phyloP scores from a whole-genome alignment of 2,888 invertebrate species.

The Sarcophaga variegata region DNA sequence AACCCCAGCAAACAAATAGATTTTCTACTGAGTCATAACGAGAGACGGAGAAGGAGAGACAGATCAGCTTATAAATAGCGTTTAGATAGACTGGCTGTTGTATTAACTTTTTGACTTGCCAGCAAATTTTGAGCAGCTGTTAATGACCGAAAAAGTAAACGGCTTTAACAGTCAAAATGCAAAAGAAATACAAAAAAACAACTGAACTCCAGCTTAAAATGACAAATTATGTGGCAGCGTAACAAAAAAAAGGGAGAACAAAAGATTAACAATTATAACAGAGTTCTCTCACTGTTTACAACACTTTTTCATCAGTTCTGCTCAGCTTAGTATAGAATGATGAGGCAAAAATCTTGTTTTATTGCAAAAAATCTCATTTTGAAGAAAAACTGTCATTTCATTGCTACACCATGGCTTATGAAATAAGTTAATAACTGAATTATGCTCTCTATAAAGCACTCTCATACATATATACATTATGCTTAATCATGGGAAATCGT shows the following conservation, averaged over 20 bases:
- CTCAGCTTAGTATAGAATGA: constrained; percentile 47
- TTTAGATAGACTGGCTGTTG: constrained; percentile 21
- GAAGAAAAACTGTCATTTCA: constrained; percentile 56
- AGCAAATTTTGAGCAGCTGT: constrained; percentile 58
- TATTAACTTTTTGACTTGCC: constrained; percentile 62
- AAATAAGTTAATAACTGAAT: constrained; percentile 65
- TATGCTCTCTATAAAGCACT: not conserved
- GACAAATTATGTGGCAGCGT: constrained; percentile 42
- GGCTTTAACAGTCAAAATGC: not conserved
- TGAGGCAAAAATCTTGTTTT: constrained; percentile 16
- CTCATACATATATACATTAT: constrained; percentile 27
- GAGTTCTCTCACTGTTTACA: constrained; percentile 36
- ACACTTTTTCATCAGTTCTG: constrained; percentile 13
- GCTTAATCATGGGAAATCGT: constrained; percentile 65
- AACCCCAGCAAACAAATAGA: not conserved
- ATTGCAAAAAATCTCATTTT: constrained; percentile 22
- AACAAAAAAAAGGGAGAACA: not conserved
- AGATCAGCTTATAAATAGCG: constrained; percentile 22
- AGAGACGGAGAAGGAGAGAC: no score
- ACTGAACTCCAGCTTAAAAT: constrained; percentile 44
- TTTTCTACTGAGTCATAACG: constrained; percentile 37
- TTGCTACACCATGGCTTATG: constrained; percentile 56
- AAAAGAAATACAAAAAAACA: not conserved
- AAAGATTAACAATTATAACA: constrained; percentile 35
- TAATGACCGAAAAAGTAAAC: constrained; percentile 65